Percentiles rank a stretch among this genome's conserved stretches.
phyloP scores from a whole-genome alignment of 2,113 vertebrate genomes.

The Illadopsis cleaveri region DNA sequence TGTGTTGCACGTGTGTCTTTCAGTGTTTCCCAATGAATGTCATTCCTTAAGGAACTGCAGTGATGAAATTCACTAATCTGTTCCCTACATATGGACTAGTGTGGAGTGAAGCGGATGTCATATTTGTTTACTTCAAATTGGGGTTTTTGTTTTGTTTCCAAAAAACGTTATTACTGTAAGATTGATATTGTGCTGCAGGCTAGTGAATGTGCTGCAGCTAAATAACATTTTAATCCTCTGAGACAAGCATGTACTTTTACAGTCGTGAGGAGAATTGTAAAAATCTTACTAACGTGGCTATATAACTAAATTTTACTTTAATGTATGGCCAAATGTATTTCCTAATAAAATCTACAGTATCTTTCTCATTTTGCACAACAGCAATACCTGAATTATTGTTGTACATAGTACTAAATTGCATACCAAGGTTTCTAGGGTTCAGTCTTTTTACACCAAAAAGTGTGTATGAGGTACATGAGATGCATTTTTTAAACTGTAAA shows the following conservation, averaged over 20 bases:
- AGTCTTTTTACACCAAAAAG: not conserved
- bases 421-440: not conserved
- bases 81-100: not conserved
- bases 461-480: not conserved
- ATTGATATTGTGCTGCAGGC: not conserved
- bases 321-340: not conserved
- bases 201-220: not conserved
- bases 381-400: not conserved
- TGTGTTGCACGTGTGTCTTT: not conserved
- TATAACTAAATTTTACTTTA: not conserved
- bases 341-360: not conserved
- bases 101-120: not conserved
- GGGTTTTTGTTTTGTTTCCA: not conserved
- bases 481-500: not conserved
- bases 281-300: not conserved
- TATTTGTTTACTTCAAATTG: not conserved
- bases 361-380: not conserved
- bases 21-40: not conserved
- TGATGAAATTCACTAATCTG: not conserved
- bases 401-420: not conserved
- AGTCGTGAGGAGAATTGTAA: not conserved
- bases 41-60: not conserved
- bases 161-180: not conserved
- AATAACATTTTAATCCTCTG: slow-evolving; percentile 15
- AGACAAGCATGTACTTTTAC: not conserved